Evolutionary conservation across 2,797 vertebrate genomes (phyloP), one percentile per base, ranked within the genome.

Genomic region (Notoglanidium macrostoma): DNA sequence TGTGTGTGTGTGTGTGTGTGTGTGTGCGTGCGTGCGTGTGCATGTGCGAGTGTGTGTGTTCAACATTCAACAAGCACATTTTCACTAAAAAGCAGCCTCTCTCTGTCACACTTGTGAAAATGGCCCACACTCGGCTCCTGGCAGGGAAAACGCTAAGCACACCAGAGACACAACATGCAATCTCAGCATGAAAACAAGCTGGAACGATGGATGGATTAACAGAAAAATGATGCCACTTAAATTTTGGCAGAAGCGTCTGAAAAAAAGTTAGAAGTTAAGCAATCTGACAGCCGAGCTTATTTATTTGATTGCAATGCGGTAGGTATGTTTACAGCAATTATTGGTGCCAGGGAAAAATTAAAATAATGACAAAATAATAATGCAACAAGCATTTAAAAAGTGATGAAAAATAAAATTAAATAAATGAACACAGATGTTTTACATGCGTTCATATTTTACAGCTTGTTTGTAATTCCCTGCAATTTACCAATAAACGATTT

Each of bases 51-150:
- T 49, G 78, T 70, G 70, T 79, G 83, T 82, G 86, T 79, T 88
- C 73, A 78, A 85, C 77, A 88, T 87, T 68, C 87, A 90, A 88
- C 89, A 89, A 88, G 80, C 88, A 85, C 88, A 85, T 91, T 91
- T 88, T 89, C 51, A 84, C 87, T 89, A 89, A 88, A 92, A 91
- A 92, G 88, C 89, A 90, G 83, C 87, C 87, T 65, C 61, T 82
- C 63, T 82, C 63, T 67, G 78, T 80, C 82, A 85, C 68, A 78
- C 73, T 86, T 40, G 57, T 44, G 57, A 49, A 81, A 81, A 63
- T 49, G 85, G 32, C 59, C 40, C 76, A 35, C 55, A 17, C 54
- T 32, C 23, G 23, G 2, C 54, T 74, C 15, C 55, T 82, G 86
- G 79, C 51, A 81, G 32, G 26, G 65, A 83, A 83, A 86, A 86